Evolutionary conservation across 1,140 invertebrate species (phyloP).

Genomic region (Grapholita molesta): DNA sequence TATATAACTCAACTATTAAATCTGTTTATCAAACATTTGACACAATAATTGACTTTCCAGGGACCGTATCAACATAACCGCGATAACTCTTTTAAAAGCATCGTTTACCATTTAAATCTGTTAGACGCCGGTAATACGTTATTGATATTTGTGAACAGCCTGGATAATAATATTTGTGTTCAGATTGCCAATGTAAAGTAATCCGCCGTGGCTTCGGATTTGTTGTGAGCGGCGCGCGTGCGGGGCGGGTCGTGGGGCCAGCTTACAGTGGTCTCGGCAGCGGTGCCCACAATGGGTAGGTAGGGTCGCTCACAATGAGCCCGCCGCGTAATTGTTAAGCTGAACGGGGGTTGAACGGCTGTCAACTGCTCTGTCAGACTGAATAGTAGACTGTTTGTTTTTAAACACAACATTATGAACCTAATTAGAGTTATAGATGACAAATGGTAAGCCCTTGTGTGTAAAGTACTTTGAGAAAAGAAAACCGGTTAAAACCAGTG

Average conservation of each 20-base stretch:
- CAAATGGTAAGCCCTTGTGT: neutral
- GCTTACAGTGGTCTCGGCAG: constrained; percentile 41
- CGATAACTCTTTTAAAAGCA: constrained; percentile 47
- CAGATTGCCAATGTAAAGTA: constrained; percentile 46
- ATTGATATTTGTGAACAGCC: constrained; percentile 76
- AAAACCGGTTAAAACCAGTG: too few relatives aligned
- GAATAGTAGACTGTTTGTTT: constrained; percentile 17
- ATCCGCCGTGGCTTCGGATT: constrained; percentile 31
- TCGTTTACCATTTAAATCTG: constrained; percentile 73
- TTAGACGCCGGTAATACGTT: constrained; percentile 69
- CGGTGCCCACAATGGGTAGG: constrained; percentile 70
- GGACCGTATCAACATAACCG: constrained; percentile 20
- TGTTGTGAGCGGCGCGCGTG: constrained; percentile 21
- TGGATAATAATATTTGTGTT: constrained; percentile 77
- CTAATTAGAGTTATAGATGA: neutral
- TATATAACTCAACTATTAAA: neutral
- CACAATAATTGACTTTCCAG: neutral
- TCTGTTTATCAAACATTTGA: neutral
- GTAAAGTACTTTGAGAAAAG: too few relatives aligned
- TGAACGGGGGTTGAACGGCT: constrained; percentile 70
- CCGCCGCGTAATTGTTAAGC: constrained; percentile 73
- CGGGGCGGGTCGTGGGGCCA: constrained; percentile 39
- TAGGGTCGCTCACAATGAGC: constrained; percentile 72
- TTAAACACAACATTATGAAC: constrained; percentile 1
- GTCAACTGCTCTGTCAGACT: constrained; percentile 63